Evolutionary conservation across 1,140 invertebrate genomes (phyloP), one percentile per base, ranked within the genome.

Genomic region (Goniozus legneri): DNA sequence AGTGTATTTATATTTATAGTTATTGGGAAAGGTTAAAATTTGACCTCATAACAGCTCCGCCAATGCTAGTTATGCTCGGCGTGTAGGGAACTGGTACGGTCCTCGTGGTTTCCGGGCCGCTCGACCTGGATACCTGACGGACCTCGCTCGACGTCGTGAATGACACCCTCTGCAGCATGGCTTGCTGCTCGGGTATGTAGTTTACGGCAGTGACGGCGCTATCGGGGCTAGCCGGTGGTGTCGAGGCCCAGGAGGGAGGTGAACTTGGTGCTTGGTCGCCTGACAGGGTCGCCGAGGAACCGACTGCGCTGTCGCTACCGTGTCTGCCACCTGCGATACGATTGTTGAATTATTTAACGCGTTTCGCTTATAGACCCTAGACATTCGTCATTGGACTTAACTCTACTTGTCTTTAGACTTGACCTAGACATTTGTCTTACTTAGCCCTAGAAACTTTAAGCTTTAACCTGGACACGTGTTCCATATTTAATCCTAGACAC

Each of bases 51-150:
- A 85, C 83, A 13, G 80, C 82, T 20, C 82, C 82, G 7, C 83
- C 83, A 38, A 85, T 84, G 50, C 76, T 84, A 0, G 82, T 80
- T 55, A 85, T 85, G 56, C 79, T 82, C 2, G 82, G 73, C 12
- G 80, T 81, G 30, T 73, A 70, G 20, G 69, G 56, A 0, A 61
- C 54, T 8, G 65, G 48, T 10, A 57, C 34, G 44, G 63, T 68
- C 16, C 60, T 66, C 8, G 65, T 53, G 18, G 72, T 67, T 34
- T 70, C 64, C 39, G 67, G 65, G 41, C 66, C 71, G 7, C 54
- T 59, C 2, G 72, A 67, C 52, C 71, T 75, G 14, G 58, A 61
- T 20, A 78, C 77, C 45, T 81, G 78, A 46, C 78, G 73, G 1
- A 80, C 65, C 58, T 81, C 77, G 35, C 77, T 77, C 2, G 77